These are phyloP conservation scores for Macropodus opercularis DNA, from an alignment of 2,797 vertebrate species.

Conservation along the genomic window DNA sequence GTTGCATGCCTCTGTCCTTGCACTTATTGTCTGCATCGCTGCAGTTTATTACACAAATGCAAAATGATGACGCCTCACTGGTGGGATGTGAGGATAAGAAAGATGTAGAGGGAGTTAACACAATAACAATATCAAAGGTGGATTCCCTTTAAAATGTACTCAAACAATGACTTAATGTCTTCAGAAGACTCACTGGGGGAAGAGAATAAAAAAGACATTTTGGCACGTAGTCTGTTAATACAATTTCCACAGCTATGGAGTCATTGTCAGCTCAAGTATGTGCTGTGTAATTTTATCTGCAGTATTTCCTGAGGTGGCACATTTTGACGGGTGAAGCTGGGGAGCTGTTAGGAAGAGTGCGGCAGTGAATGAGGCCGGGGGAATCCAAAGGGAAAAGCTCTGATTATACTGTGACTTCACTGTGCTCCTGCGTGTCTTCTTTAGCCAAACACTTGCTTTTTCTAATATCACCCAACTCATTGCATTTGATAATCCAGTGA, in stretches of 20 bases:
- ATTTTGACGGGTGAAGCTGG: constrained; percentile 50
- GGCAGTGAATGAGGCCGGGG: constrained; percentile 24
- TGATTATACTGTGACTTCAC: constrained; percentile 24
- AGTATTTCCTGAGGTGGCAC: constrained; percentile 74
- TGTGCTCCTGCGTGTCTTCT: constrained; percentile 3
- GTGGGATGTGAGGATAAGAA: too few relatives aligned
- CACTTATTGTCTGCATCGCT: too few relatives aligned
- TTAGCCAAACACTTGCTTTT: constrained; percentile 50
- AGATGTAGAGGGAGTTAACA: constrained; percentile 10
- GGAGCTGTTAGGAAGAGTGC: constrained; percentile 49
- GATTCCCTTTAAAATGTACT: constrained; percentile 22
- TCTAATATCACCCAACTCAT: constrained; percentile 37
- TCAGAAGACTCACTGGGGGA: constrained; percentile 20
- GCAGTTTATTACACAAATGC: too few relatives aligned
- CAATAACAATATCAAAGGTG: constrained; percentile 3
- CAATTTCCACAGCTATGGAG: constrained; percentile 58
- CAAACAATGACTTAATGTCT: constrained; percentile 12
- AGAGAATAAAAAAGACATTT: constrained; percentile 22
- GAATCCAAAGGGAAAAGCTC: constrained; percentile 19
- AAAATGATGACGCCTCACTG: too few relatives aligned
- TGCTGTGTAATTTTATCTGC: constrained; percentile 70
- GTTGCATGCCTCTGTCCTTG: too few relatives aligned
- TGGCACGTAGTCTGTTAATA: constrained; percentile 58
- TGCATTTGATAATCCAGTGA: constrained; percentile 42
- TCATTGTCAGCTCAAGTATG: constrained; percentile 50